These are phyloP conservation scores for Plectus sambesii DNA, from an alignment of 1,140 invertebrate genomes.

Conservation along the genomic window DNA sequence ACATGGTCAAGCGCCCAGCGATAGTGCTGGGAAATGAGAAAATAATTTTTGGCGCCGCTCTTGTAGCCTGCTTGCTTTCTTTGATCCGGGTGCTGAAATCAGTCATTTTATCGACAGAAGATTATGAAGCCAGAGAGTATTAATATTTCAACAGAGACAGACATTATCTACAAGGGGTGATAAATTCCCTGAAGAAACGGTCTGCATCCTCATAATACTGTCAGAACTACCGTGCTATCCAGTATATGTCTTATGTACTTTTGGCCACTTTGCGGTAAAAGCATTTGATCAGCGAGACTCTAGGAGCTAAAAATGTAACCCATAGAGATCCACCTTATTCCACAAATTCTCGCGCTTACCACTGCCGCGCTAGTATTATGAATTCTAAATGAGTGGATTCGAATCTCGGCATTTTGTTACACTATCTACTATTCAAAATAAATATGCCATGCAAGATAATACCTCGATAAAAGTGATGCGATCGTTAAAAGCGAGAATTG, in stretches of 20 bases:
- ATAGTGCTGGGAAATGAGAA: conserved; percentile 90
- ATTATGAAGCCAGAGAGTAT: not conserved
- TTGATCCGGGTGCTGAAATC: conserved; percentile 72
- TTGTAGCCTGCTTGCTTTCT: conserved; percentile 63
- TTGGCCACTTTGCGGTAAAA: too few species aligned
- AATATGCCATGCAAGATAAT: too few species aligned
- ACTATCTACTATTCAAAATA: conserved; percentile 64
- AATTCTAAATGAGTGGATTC: too few species aligned
- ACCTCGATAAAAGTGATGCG: too few species aligned
- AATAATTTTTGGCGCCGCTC: conserved; percentile 86
- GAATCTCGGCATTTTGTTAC: conserved; percentile 56
- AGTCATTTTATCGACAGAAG: conserved; percentile 10
- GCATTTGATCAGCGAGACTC: too few species aligned
- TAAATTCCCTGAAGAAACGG: conserved; percentile 24
- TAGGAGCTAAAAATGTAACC: too few species aligned
- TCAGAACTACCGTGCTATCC: too few species aligned
- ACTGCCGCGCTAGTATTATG: too few species aligned
- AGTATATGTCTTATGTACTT: too few species aligned
- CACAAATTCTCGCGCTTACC: too few species aligned
- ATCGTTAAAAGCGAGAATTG: too few species aligned
- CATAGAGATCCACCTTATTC: too few species aligned
- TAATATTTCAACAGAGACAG: conserved; percentile 5
- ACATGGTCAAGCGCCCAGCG: conserved; percentile 86
- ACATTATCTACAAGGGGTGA: not conserved
- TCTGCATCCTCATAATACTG: not conserved